These are phyloP conservation scores for Tapera naevia DNA, from an alignment of 2,797 vertebrate species.

Conservation along the genomic window DNA sequence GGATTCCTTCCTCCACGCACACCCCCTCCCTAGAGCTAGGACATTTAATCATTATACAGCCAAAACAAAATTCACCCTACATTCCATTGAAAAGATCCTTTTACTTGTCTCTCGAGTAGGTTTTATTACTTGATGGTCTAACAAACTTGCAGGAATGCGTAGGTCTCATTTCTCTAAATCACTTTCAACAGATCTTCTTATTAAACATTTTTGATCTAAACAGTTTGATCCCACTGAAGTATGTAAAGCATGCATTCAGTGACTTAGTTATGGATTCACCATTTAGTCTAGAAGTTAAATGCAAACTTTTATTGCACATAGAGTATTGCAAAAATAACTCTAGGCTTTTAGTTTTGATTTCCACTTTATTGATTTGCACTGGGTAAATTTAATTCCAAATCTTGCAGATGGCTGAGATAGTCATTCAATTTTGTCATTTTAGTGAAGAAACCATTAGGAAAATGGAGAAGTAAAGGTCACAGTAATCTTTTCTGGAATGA, in stretches of 20 bases:
- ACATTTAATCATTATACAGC: neutral
- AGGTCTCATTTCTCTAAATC: neutral
- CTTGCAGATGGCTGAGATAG: conserved; percentile 41
- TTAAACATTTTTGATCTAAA: neutral
- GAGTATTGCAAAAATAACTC: conserved; percentile 44
- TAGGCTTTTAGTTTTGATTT: conserved; percentile 70
- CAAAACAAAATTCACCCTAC: neutral
- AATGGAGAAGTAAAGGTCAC: conserved; percentile 50
- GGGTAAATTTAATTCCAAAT: conserved; percentile 71
- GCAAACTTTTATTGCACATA: conserved; percentile 32
- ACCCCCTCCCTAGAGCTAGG: neutral
- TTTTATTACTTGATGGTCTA: neutral
- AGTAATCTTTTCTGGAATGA: conserved; percentile 39
- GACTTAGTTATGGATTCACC: neutral
- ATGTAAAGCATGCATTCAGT: neutral
- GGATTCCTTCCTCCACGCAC: neutral
- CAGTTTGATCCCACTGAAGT: neutral
- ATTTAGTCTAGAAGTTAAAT: conserved; percentile 46
- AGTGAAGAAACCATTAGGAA: conserved; percentile 70
- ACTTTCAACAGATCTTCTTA: neutral
- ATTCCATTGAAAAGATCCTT: neutral
- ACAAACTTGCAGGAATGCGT: neutral
- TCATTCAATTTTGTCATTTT: conserved; percentile 62
- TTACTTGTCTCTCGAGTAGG: neutral
- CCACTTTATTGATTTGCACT: conserved; percentile 69